phyloP scores from a whole-genome alignment of 1,140 invertebrate genomes.

The Tigriopus japonicus region DNA sequence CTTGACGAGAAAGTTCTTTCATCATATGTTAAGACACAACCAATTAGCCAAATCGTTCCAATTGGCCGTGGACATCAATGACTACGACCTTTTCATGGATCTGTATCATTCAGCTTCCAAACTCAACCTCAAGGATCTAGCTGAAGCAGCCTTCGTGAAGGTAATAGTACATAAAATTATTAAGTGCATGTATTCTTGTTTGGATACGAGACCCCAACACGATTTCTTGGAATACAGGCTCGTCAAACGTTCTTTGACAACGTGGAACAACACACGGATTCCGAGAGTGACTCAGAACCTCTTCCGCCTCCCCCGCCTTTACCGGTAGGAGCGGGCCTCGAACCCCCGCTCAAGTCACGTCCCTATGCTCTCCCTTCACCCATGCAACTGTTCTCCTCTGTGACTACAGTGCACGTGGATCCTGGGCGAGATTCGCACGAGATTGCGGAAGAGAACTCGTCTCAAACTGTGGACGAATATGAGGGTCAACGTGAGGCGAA shows the following conservation, averaged over 20 bases:
- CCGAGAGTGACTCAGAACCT: not conserved
- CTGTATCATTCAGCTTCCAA: not conserved
- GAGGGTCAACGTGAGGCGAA: too few relatives aligned
- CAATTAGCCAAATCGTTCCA: not conserved
- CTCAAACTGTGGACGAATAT: too few relatives aligned
- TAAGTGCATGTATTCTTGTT: not conserved
- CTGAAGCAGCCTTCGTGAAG: conserved; percentile 7
- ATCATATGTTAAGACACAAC: not conserved
- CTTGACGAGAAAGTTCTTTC: not conserved
- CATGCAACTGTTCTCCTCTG: too few relatives aligned
- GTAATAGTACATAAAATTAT: not conserved
- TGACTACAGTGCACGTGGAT: too few relatives aligned
- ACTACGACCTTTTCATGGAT: conserved; percentile 12
- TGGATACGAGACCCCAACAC: not conserved
- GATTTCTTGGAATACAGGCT: not conserved
- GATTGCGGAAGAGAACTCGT: too few relatives aligned
- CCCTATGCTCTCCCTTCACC: too few relatives aligned
- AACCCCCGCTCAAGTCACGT: too few relatives aligned
- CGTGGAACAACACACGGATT: not conserved
- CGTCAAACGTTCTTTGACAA: not conserved
- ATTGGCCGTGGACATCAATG: conserved; percentile 6
- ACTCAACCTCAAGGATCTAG: not conserved
- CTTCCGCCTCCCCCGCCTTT: not conserved
- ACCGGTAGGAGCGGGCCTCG: too few relatives aligned
- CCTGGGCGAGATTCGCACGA: too few relatives aligned